These are phyloP conservation scores for Rhinella marina DNA, from an alignment of 2,797 vertebrate species.

Conservation along the genomic window DNA sequence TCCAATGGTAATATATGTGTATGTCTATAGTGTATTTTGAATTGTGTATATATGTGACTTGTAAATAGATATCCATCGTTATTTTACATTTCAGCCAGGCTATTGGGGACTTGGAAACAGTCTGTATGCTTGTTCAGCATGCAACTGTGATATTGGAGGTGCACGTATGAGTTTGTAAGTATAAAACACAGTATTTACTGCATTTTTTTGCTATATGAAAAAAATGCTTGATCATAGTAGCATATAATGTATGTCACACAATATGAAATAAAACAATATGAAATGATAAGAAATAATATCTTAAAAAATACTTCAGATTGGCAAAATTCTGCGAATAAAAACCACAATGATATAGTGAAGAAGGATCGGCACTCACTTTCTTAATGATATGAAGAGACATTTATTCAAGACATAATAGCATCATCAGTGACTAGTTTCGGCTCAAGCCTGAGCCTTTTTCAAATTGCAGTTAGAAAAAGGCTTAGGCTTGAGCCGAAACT, in stretches of 20 bases:
- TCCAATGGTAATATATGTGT: no score
- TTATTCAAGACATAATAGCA: no score
- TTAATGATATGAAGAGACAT: no score
- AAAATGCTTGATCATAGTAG: not conserved
- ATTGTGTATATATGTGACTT: not conserved
- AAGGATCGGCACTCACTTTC: no score
- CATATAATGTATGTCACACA: not conserved
- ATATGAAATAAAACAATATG: not conserved
- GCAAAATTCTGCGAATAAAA: no score
- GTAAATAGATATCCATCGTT: slow-evolving; percentile 67
- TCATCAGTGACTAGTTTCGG: no score
- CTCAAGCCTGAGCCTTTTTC: no score
- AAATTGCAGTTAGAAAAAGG: no score
- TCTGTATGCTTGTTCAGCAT: slow-evolving; percentile 78
- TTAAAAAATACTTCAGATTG: no score
- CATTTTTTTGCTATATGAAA: not conserved
- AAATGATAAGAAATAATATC: no score
- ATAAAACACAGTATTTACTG: not conserved
- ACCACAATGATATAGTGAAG: no score
- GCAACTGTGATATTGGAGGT: slow-evolving; percentile 87
- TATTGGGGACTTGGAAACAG: slow-evolving; percentile 86
- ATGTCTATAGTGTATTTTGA: not conserved
- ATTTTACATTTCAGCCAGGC: slow-evolving; percentile 74
- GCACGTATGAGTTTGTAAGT: slow-evolving; percentile 79
- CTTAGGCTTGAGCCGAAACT: no score